Evolutionary conservation across 1,140 invertebrate species (phyloP), one percentile per base, ranked within the genome.

Genomic region (Scaptomyza hsui): DNA sequence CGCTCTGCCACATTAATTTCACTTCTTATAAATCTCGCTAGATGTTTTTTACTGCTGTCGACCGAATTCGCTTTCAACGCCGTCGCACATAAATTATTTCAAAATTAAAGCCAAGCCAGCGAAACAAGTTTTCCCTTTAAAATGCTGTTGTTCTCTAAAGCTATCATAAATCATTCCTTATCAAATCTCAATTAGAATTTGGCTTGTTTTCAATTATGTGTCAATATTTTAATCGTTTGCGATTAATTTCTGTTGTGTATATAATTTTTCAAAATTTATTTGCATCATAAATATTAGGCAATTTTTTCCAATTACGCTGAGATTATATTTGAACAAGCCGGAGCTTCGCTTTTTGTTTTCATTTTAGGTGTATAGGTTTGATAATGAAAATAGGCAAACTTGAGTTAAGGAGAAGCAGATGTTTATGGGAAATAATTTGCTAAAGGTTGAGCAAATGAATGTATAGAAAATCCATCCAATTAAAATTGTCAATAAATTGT

Each of bases 1-100:
- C 74, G 56, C 62, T 65, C 71, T 82, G 79, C 79, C 80, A 83
- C 79, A 83, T 83, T 83, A 83, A 83, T 83, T 83, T 83, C 64
- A 78, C 79, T 83, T 83, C 79, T 83, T 83, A 83, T 83, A 83
- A 85, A 83, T 83, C 79, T 83, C 55, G 59, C 47, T 69, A 39
- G 55, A 65, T 78, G 26, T 63, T 59, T 62, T 62, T 68, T 67
- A 59, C 37, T 37, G 19, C 32, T 37, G 32, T n/a, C 19, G 42
- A 61, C 18, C 35, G 32, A 70, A 68, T 55, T 44, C 53, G 53
- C 35, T 56, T 42, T 51, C 44, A 63, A 18, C 52, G 26, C 15
- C 24, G n/a, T 26, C 18, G 45, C 59, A 72, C 69, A 70, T 68
- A 69, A 71, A 78, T 75, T 81, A 65, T 42, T 42, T 15, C 6